phyloP scores from a whole-genome alignment of 2,797 vertebrate species.

The Zenarchopterus dispar region DNA sequence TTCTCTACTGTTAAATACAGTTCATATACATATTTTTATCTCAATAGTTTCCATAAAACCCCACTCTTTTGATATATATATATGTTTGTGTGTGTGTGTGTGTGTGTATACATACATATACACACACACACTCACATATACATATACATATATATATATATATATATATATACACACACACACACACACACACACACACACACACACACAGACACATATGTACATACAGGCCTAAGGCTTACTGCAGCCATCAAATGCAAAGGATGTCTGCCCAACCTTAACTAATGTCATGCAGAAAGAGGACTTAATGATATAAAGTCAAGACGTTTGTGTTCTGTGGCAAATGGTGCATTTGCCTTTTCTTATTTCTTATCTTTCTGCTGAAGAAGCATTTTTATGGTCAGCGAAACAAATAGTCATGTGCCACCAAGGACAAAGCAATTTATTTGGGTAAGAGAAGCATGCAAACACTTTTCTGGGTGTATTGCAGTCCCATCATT shows the following conservation, averaged over 20 bases:
- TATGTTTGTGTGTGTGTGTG: too few relatives aligned
- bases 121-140: too few relatives aligned
- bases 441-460: constrained; percentile 33
- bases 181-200: too few relatives aligned
- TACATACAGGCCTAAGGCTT: not conserved
- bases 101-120: too few relatives aligned
- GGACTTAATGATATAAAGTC: constrained; percentile 31
- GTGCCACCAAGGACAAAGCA: constrained; percentile 42
- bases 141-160: too few relatives aligned
- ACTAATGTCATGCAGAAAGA: constrained; percentile 24
- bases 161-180: too few relatives aligned
- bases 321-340: constrained; percentile 13
- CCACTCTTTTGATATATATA: too few relatives aligned
- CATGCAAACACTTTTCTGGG: constrained; percentile 24
- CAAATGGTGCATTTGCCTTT: constrained; percentile 20
- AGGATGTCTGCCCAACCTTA: not conserved
- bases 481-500: constrained; percentile 30
- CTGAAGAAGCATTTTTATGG: constrained; percentile 51
- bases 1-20: too few relatives aligned
- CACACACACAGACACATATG: too few relatives aligned
- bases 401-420: constrained; percentile 50
- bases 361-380: constrained; percentile 29
- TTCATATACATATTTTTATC: too few relatives aligned
- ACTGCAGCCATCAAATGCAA: not conserved
- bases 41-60: too few relatives aligned